phyloP scores from a whole-genome alignment of 2,888 invertebrate genomes.

The Pseudoips prasinana region DNA sequence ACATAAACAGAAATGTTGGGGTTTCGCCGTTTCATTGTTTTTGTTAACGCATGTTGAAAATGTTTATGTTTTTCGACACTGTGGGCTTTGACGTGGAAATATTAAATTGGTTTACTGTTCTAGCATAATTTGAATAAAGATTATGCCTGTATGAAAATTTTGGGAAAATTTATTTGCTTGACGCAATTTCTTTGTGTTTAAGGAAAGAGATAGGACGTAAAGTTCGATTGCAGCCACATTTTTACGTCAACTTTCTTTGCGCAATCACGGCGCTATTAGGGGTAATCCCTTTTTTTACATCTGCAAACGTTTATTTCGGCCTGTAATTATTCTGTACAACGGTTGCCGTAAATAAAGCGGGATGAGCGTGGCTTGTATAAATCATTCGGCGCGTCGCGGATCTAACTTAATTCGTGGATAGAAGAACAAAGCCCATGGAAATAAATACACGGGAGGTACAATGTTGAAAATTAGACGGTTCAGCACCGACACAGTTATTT shows the following conservation, averaged over 20 bases:
- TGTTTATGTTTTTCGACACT: slow-evolving; percentile 39
- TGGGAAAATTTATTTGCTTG: too few species aligned
- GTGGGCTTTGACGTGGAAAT: slow-evolving; percentile 30
- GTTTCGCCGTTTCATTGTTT: slow-evolving; percentile 62
- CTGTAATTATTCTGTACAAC: slow-evolving; percentile 75
- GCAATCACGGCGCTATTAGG: slow-evolving; percentile 60
- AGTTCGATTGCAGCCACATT: too few species aligned
- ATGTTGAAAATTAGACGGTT: slow-evolving; percentile 54
- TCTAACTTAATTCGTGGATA: slow-evolving; percentile 74
- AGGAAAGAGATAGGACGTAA: too few species aligned
- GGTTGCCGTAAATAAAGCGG: slow-evolving; percentile 75
- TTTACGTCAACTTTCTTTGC: slow-evolving; percentile 39
- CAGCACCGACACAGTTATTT: slow-evolving; percentile 46
- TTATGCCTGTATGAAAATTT: background rate
- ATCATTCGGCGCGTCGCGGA: slow-evolving; percentile 67
- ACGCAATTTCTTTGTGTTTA: too few species aligned
- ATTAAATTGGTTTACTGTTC: slow-evolving; percentile 33
- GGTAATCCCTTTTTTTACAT: slow-evolving; percentile 75
- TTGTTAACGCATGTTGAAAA: slow-evolving; percentile 52
- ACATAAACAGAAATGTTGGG: slow-evolving; percentile 66
- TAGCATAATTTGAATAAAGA: slow-evolving; percentile 20
- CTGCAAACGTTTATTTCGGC: slow-evolving; percentile 66
- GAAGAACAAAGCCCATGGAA: slow-evolving; percentile 75
- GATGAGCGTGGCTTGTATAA: slow-evolving; percentile 77
- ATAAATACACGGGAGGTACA: slow-evolving; percentile 65